A percentile compares a stretch with the other conserved stretches of the same genome.
phyloP scores from a whole-genome alignment of 2,888 invertebrate genomes.

The Pyrochroa serraticornis region DNA sequence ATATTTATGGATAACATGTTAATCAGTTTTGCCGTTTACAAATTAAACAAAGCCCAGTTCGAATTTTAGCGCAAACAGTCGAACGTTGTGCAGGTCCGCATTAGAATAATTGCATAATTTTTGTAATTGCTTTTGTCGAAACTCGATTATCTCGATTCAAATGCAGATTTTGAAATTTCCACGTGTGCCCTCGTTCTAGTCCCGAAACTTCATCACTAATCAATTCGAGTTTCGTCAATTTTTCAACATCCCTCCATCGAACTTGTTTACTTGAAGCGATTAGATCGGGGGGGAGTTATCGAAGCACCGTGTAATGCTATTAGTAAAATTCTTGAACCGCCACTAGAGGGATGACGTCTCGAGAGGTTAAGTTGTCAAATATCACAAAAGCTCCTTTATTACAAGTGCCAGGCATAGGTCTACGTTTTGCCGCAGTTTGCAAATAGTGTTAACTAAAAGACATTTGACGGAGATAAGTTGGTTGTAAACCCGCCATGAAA shows the following conservation, averaged over 20 bases:
- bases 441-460: slow-evolving; percentile 23
- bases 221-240: too few species aligned
- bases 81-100: slow-evolving; percentile 13
- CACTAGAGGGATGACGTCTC: slow-evolving; percentile 9
- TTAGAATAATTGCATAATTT: slow-evolving; percentile 32
- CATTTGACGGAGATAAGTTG: slow-evolving; percentile 35
- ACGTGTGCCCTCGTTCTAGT: slow-evolving; percentile 14
- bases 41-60: slow-evolving; percentile 43
- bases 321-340: slow-evolving; percentile 13
- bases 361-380: slow-evolving; percentile 22
- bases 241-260: too few species aligned
- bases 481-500: slow-evolving; percentile 33
- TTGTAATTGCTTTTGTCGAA: slow-evolving; percentile 29
- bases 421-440: slow-evolving; percentile 9
- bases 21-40: slow-evolving; percentile 44
- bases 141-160: slow-evolving; percentile 26
- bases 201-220: slow-evolving; percentile 3
- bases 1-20: slow-evolving; percentile 46
- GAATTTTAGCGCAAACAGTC: slow-evolving; percentile 39
- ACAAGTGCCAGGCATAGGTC: background rate
- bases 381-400: slow-evolving; percentile 16
- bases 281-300: background rate
- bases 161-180: slow-evolving; percentile 25
- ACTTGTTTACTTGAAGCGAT: slow-evolving; percentile 13
- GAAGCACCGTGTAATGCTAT: slow-evolving; percentile 18